Evolutionary conservation across 2,113 vertebrate species (phyloP).

Genomic region (Chaetops frenatus): DNA sequence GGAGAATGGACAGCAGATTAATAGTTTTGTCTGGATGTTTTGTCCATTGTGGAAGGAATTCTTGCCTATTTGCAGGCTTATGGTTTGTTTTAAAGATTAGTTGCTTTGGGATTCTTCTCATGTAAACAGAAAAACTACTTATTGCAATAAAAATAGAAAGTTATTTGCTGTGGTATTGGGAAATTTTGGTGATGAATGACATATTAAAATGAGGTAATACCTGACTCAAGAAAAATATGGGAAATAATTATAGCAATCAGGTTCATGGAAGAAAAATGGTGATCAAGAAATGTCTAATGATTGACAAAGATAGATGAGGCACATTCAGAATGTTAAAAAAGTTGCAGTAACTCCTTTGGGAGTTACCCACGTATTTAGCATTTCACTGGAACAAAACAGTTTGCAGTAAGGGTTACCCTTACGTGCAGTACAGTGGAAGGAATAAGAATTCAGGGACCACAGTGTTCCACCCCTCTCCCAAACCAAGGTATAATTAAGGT

Average conservation of each 20-base stretch:
- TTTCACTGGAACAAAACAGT: neutral
- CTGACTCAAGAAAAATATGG: neutral
- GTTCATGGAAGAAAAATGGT: neutral
- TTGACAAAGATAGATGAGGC: neutral
- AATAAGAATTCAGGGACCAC: neutral
- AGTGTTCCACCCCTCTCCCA: fast-evolving
- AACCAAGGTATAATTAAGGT: neutral
- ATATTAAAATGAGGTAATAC: neutral
- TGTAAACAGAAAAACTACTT: neutral
- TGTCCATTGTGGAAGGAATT: neutral
- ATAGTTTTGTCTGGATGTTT: neutral
- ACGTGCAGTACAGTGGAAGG: neutral
- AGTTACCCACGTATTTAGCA: neutral
- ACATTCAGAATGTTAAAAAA: neutral
- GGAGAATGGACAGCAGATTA: neutral
- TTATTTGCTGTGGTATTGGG: conserved; percentile 7
- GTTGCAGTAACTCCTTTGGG: neutral
- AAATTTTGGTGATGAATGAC: conserved; percentile 8
- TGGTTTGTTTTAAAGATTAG: neutral
- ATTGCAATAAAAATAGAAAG: conserved; percentile 1
- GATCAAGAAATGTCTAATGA: neutral
- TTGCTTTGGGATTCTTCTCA: neutral
- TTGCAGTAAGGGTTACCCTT: neutral
- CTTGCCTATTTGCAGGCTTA: neutral
- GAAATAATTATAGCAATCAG: conserved; percentile 25